Conservation (phyloP, 2,797 vertebrate genomes). For the Gymnothorax reevesii region DNA sequence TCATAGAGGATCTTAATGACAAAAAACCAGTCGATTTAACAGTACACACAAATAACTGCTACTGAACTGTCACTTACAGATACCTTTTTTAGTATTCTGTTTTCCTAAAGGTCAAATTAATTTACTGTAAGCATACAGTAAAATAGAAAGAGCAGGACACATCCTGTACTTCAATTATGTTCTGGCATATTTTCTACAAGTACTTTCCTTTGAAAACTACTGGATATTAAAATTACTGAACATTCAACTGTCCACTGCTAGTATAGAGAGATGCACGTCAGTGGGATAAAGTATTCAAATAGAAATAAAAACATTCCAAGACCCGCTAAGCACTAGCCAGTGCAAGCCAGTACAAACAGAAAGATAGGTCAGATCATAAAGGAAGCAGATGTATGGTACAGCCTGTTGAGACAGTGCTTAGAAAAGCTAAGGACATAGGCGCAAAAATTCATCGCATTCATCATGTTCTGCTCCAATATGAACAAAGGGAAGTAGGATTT, state of each 20-base stretch:
- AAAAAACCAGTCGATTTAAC: background rate
- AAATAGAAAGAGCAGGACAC: background rate
- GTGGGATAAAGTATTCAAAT: background rate
- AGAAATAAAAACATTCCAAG: constrained; percentile 1
- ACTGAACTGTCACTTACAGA: background rate
- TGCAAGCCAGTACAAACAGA: background rate
- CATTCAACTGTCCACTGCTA: background rate
- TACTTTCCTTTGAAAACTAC: background rate
- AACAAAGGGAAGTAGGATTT: background rate
- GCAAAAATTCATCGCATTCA: background rate
- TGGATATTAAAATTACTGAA: background rate
- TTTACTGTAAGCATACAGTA: background rate
- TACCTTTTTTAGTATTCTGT: background rate
- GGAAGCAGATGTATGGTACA: background rate
- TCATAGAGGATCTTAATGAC: background rate
- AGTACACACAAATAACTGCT: background rate
- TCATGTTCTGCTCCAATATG: too few relatives aligned
- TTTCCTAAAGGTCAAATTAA: background rate
- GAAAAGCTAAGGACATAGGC: background rate
- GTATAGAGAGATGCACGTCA: background rate
- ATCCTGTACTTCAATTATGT: background rate
- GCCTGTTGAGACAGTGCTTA: background rate
- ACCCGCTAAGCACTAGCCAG: background rate
- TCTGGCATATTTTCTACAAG: background rate
- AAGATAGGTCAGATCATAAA: background rate